Evolutionary conservation across 2,888 invertebrate species (phyloP).

Genomic region (Steinernema hermaphroditum): DNA sequence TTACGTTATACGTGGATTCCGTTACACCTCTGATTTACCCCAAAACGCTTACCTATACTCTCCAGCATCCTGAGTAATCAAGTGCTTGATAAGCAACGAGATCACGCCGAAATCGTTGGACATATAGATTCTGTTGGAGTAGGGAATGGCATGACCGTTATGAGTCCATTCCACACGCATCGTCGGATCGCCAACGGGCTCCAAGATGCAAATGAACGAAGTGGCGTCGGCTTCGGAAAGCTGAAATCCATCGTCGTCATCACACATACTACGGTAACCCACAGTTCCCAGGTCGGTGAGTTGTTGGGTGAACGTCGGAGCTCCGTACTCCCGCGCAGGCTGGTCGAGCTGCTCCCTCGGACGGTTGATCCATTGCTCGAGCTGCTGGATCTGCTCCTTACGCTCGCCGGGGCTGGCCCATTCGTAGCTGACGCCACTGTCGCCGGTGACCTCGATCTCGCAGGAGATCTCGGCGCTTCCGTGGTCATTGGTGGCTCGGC

Average conservation of each 20-base stretch:
- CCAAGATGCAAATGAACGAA: constrained; percentile 90
- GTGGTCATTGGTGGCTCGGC: constrained; percentile 87
- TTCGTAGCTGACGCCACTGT: constrained; percentile 61
- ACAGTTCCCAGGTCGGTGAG: constrained; percentile 76
- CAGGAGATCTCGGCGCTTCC: constrained; percentile 92
- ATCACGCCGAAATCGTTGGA: constrained; percentile 93
- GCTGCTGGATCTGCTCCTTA: constrained; percentile 82
- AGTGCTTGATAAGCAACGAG: constrained; percentile 88
- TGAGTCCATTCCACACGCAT: constrained; percentile 94
- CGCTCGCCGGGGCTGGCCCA: constrained; percentile 64
- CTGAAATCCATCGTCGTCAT: constrained; percentile 32
- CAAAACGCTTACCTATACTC: constrained; percentile 75
- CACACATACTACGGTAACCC: no score
- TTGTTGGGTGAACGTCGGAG: constrained; percentile 86
- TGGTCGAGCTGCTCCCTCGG: constrained; percentile 61
- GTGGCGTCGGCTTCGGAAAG: constrained; percentile 81
- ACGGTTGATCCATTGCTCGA: constrained; percentile 85
- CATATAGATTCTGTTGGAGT: constrained; percentile 67
- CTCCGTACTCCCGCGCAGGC: constrained; percentile 59
- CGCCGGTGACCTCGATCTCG: constrained; percentile 57
- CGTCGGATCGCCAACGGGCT: constrained; percentile 80
- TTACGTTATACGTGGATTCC: no score
- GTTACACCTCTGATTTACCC: no score
- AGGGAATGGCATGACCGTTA: constrained; percentile 78
- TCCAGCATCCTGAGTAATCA: constrained; percentile 91